These are phyloP conservation scores for Calephelis virginiensis DNA, from an alignment of 1,140 invertebrate species.

Conservation along the genomic window DNA sequence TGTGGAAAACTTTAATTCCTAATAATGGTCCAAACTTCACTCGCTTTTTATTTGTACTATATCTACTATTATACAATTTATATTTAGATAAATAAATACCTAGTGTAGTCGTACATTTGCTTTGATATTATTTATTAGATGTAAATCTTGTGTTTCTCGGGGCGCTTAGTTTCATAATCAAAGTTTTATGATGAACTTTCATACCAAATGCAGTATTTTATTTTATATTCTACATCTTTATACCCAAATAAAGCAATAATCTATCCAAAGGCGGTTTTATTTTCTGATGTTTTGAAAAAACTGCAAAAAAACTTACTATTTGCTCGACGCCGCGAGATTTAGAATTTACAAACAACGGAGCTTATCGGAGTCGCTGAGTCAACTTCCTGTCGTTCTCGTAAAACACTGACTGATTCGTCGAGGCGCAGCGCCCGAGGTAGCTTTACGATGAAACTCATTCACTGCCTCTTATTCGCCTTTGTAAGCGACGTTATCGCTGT, in stretches of 20 bases:
- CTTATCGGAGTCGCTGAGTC: slow-evolving; percentile 3
- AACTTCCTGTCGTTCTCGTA: slow-evolving; percentile 7
- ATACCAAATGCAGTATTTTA: slow-evolving; percentile 78
- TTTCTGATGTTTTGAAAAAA: slow-evolving; percentile 9
- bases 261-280: slow-evolving; percentile 36
- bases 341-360: slow-evolving; percentile 10
- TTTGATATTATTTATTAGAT: slow-evolving; percentile 74
- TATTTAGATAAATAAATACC: slow-evolving; percentile 74
- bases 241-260: slow-evolving; percentile 76
- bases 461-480: slow-evolving; percentile 20
- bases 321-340: neutral
- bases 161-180: slow-evolving; percentile 76
- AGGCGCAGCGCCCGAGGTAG: neutral
- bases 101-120: slow-evolving; percentile 68
- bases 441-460: neutral
- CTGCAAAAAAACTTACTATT: neutral
- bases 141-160: slow-evolving; percentile 71
- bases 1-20: slow-evolving; percentile 76
- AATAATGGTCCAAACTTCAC: slow-evolving; percentile 76
- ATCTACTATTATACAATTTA: slow-evolving; percentile 67
- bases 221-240: slow-evolving; percentile 77
- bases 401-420: neutral
- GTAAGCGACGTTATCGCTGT: slow-evolving; percentile 41
- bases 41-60: slow-evolving; percentile 77
- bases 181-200: slow-evolving; percentile 70